Evolutionary conservation across 2,888 invertebrate species (phyloP).

Genomic region (Apodemia duryi): DNA sequence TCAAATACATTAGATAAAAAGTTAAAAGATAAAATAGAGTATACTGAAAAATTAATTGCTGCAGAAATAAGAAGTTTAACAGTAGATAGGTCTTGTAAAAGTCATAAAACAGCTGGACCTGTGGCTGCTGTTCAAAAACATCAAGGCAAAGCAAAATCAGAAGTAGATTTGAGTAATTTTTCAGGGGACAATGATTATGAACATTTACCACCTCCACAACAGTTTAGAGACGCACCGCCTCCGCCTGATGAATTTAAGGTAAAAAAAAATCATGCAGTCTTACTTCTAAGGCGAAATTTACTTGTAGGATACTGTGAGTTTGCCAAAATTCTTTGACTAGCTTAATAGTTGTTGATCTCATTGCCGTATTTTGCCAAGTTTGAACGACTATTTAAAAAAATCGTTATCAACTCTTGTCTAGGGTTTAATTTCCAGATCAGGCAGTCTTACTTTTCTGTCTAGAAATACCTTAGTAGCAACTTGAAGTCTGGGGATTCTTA

Average conservation of each 20-base stretch:
- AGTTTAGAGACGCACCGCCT: conserved; percentile 89
- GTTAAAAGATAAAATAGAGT: conserved; percentile 68
- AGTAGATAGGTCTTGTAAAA: conserved; percentile 63
- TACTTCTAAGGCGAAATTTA: no score
- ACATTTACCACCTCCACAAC: conserved; percentile 89
- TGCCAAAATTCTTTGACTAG: no score
- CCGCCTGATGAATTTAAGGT: conserved; percentile 86
- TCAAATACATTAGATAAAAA: conserved; percentile 53
- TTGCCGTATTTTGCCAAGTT: no score
- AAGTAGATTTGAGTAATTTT: conserved; percentile 77
- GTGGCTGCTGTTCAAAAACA: conserved; percentile 53
- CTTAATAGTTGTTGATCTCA: no score
- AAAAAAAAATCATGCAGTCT: conserved; percentile 24
- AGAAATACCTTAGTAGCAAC: no score
- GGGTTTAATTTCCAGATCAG: no score
- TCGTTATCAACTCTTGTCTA: background rate
- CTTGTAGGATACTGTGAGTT: no score
- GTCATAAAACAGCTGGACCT: conserved; percentile 47
- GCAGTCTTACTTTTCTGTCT: no score
- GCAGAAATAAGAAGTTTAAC: conserved; percentile 69
- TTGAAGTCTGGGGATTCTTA: no score
- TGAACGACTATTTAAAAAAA: no score
- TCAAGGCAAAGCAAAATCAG: conserved; percentile 78
- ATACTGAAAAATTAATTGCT: conserved; percentile 70
- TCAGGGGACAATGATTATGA: conserved; percentile 82